Percentiles rank a stretch among this genome's conserved stretches.
Conservation (phyloP, 2,113 vertebrate genomes). For the Platycercus adscitus region DNA sequence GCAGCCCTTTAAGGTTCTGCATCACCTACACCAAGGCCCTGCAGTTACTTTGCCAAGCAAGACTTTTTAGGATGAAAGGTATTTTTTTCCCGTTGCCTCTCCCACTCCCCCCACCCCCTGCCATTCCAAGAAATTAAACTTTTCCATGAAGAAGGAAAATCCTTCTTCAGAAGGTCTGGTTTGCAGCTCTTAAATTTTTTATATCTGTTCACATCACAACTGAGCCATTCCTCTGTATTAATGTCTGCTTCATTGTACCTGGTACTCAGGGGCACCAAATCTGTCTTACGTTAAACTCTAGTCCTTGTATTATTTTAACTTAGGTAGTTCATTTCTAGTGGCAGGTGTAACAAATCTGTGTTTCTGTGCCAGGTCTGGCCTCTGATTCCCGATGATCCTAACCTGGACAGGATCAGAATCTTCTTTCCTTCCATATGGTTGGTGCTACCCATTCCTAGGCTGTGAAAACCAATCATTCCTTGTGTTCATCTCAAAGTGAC, state of each 20-base stretch:
- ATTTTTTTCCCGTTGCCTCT: neutral
- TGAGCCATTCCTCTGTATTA: neutral
- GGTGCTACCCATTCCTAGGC: neutral
- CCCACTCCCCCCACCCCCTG: neutral
- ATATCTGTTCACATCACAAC: neutral
- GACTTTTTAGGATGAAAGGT: neutral
- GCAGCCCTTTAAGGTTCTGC: neutral
- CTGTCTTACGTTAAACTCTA: conserved; percentile 7
- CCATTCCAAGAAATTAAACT: neutral
- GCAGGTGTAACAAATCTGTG: neutral
- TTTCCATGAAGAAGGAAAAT: neutral
- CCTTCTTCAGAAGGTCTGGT: neutral
- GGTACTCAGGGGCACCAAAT: neutral
- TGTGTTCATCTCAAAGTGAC: conserved; percentile 21
- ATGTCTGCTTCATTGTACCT: neutral
- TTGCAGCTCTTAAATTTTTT: conserved; percentile 4
- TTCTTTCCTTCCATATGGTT: neutral
- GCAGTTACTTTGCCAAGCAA: neutral
- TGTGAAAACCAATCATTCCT: neutral
- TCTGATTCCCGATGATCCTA: neutral
- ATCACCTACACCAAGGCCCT: neutral
- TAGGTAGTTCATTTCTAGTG: conserved; percentile 23
- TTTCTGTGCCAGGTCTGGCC: neutral
- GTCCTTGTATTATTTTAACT: neutral
- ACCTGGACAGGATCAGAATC: neutral